Percentiles rank a stretch among this genome's conserved stretches.
Evolutionary conservation across 2,888 invertebrate genomes (phyloP).

Genomic region (Choreutis nemorana): DNA sequence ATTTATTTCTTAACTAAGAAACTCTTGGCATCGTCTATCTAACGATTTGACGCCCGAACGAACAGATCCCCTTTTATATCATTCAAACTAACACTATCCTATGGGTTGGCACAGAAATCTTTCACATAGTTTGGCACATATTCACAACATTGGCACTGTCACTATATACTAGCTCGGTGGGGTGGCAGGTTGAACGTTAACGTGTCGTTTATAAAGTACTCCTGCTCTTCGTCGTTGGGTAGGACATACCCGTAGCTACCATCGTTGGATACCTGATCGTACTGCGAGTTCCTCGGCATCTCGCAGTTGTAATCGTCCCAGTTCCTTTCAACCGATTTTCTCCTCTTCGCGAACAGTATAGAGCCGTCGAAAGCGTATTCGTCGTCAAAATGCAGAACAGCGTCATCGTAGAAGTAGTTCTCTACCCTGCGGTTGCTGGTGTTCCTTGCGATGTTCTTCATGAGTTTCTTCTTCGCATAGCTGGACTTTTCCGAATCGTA

Average conservation of each 20-base stretch:
- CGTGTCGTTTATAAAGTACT: constrained; percentile 53
- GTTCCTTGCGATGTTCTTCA: constrained; percentile 56
- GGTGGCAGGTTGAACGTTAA: constrained; percentile 53
- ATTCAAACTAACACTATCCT: constrained; percentile 19
- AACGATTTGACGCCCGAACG: not conserved
- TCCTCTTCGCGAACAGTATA: constrained; percentile 50
- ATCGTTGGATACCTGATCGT: constrained; percentile 48
- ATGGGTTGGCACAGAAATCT: constrained; percentile 21
- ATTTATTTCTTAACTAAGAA: too few species aligned
- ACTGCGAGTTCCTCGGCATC: constrained; percentile 24
- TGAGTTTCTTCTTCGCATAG: constrained; percentile 50
- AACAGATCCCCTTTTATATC: not conserved
- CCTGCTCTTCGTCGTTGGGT: constrained; percentile 43
- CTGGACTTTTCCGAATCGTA: constrained; percentile 56
- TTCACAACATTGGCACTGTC: constrained; percentile 3
- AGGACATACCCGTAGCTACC: constrained; percentile 57
- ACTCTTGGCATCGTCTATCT: too few species aligned
- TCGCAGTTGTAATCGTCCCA: constrained; percentile 43
- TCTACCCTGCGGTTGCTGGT: constrained; percentile 31
- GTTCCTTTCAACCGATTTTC: constrained; percentile 49
- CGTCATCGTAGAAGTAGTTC: constrained; percentile 60
- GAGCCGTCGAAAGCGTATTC: constrained; percentile 59
- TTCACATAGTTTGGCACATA: constrained; percentile 10
- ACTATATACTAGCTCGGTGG: constrained; percentile 57
- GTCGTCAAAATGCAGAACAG: constrained; percentile 54